A percentile compares a stretch with the other conserved stretches of the same genome.
phyloP scores from a whole-genome alignment of 92 coral and sea anemone species.

The Porites lobata region DNA sequence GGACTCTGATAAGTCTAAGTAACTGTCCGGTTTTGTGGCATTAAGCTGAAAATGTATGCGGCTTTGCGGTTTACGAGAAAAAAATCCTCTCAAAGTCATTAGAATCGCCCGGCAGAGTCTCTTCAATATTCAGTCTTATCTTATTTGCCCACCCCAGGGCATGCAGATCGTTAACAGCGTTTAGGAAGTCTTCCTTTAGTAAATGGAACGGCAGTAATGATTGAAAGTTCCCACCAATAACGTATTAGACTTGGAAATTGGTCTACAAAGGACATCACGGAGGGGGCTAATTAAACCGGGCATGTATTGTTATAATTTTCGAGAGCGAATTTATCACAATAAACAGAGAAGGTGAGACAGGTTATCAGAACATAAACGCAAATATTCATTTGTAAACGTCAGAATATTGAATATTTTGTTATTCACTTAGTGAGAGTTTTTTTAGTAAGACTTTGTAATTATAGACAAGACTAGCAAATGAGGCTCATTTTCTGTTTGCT shows the following conservation, averaged over 20 bases:
- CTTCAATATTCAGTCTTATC: neutral
- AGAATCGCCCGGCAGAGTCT: neutral
- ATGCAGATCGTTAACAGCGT: neutral
- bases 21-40: too few relatives aligned
- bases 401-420: conserved; percentile 2
- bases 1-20: too few relatives aligned
- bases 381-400: conserved; percentile 24
- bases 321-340: neutral
- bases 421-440: conserved; percentile 24
- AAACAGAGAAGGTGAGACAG: neutral
- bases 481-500: neutral
- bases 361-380: neutral
- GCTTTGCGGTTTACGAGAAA: conserved; percentile 16
- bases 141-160: neutral
- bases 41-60: too few relatives aligned
- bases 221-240: neutral
- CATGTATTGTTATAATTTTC: neutral
- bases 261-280: neutral
- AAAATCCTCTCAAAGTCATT: conserved; percentile 1
- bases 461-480: conserved; percentile 23
- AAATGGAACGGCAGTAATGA: neutral
- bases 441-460: conserved; percentile 27
- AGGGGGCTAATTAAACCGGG: neutral
- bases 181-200: neutral
- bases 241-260: neutral